Conservation (phyloP, 2,888 invertebrate species). For the Nomada lathburiana region DNA sequence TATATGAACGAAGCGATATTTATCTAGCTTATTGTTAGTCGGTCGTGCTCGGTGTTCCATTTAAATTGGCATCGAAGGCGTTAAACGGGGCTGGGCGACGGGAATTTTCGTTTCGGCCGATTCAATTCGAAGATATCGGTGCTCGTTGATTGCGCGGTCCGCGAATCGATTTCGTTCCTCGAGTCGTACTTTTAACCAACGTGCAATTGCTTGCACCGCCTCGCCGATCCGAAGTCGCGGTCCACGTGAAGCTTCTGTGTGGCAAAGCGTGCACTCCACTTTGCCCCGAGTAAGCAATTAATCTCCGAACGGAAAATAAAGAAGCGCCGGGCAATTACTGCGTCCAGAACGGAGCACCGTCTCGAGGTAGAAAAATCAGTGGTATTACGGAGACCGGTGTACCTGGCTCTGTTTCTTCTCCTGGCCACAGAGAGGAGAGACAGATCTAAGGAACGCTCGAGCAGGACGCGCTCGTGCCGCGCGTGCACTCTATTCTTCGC, state of each 20-base stretch:
- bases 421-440: background rate
- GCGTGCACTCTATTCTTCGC: too few relatives aligned
- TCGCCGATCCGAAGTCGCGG: background rate
- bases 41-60: background rate
- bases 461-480: constrained; percentile 10
- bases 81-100: background rate
- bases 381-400: background rate
- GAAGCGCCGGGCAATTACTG: constrained; percentile 52
- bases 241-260: background rate
- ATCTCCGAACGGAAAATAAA: constrained; percentile 66
- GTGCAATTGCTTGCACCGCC: background rate
- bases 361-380: background rate
- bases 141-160: too few relatives aligned
- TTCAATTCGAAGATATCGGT: too few relatives aligned
- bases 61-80: background rate
- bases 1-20: background rate
- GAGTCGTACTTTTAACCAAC: too few relatives aligned
- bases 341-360: background rate
- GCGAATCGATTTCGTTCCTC: too few relatives aligned
- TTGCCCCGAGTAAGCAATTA: constrained; percentile 44
- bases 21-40: background rate
- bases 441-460: constrained; percentile 11
- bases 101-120: background rate
- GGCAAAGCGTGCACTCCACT: background rate
- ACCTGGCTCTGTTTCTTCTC: background rate